Percentiles rank a stretch among this genome's conserved stretches.
phyloP scores from a whole-genome alignment of 1,140 invertebrate species.

The Lordiphosa mommai region DNA sequence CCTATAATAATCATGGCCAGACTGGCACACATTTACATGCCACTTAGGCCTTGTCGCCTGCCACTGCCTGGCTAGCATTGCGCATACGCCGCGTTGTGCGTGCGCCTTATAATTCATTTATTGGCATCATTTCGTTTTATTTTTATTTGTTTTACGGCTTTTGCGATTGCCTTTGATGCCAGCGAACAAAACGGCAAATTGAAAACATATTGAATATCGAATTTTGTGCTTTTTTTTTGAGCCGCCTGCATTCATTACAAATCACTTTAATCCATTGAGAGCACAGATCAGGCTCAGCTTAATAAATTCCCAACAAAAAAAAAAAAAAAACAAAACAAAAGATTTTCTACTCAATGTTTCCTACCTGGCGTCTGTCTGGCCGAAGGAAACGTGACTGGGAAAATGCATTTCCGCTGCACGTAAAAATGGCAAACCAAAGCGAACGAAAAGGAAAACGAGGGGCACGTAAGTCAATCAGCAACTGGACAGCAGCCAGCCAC shows the following conservation, averaged over 20 bases:
- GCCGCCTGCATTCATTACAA: constrained; percentile 58
- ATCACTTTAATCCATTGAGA: constrained; percentile 60
- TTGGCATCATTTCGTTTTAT: constrained; percentile 75
- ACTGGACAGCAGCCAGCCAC: constrained; percentile 34
- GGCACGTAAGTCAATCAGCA: constrained; percentile 73
- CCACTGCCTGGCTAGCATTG: constrained; percentile 54
- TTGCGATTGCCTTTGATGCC: constrained; percentile 59
- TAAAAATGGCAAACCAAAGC: constrained; percentile 45
- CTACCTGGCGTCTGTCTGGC: constrained; percentile 41
- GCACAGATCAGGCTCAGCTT: constrained; percentile 64
- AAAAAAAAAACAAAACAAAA: constrained; percentile 18
- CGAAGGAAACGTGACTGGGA: constrained; percentile 58
- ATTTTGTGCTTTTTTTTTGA: constrained; percentile 9
- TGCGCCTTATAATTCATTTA: constrained; percentile 74
- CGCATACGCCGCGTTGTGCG: constrained; percentile 59
- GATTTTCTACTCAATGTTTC: constrained; percentile 40
- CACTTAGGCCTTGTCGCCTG: constrained; percentile 58
- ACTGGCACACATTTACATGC: constrained; percentile 56
- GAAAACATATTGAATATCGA: constrained; percentile 73
- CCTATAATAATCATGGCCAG: not conserved
- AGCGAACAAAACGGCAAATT: constrained; percentile 46
- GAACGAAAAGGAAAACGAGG: constrained; percentile 56
- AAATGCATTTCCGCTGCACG: constrained; percentile 74
- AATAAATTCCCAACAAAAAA: constrained; percentile 59
- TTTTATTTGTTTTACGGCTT: constrained; percentile 70